Conservation (phyloP, 2,797 vertebrate species). For the Pampus argenteus region DNA sequence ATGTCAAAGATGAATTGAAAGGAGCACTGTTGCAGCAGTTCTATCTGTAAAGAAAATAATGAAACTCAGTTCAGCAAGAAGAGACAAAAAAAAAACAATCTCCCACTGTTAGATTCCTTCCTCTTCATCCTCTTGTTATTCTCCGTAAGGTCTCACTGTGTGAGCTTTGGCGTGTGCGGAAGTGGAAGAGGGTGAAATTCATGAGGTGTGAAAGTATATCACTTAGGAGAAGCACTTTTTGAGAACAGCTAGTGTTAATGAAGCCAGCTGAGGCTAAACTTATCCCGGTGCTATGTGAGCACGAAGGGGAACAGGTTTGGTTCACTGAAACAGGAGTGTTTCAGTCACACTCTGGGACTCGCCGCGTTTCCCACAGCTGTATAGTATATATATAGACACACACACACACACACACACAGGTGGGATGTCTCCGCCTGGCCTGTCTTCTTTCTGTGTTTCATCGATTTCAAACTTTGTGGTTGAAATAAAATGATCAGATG, state of each 20-base stretch:
- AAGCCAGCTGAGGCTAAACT: conserved; percentile 10
- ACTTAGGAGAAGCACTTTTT: neutral
- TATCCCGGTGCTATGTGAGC: neutral
- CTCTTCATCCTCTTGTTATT: neutral
- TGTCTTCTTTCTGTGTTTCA: neutral
- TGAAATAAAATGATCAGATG: conserved; percentile 1
- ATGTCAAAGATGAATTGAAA: conserved; percentile 1
- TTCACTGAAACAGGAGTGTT: conserved; percentile 12
- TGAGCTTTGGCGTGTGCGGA: neutral
- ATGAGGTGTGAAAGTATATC: conserved; percentile 13
- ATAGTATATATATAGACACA: neutral
- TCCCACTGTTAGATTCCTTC: neutral
- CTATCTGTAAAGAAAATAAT: neutral
- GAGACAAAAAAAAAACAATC: neutral
- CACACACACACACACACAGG: neutral
- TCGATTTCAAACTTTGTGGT: neutral
- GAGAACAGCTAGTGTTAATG: conserved; percentile 3
- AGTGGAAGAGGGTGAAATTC: neutral
- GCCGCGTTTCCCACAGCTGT: conserved; percentile 7
- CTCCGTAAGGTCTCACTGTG: neutral
- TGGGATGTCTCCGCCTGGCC: neutral
- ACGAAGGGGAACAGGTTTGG: conserved; percentile 2
- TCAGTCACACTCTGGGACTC: neutral
- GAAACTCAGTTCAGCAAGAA: neutral
- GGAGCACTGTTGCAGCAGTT: neutral